Conservation (phyloP, 2,113 vertebrate genomes). For the Pseudois nayaur region DNA sequence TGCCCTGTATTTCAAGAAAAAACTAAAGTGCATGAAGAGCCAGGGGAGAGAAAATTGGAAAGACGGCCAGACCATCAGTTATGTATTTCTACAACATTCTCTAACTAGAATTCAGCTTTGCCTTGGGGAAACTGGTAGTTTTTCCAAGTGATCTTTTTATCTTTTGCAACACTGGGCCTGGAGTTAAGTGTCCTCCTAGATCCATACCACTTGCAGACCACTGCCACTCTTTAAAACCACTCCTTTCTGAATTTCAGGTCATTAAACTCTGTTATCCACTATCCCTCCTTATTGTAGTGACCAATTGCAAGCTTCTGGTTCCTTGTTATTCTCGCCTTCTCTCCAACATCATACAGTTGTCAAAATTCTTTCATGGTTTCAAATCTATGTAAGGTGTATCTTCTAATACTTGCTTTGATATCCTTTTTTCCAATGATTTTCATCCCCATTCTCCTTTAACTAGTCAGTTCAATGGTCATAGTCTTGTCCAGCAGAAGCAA, state of each 20-base stretch:
- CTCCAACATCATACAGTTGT: not conserved
- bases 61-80: not conserved
- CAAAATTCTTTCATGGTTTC: not conserved
- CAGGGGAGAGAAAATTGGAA: not conserved
- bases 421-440: not conserved
- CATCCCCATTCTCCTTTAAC: not conserved
- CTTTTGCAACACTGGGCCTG: not conserved
- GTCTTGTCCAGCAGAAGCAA: not conserved
- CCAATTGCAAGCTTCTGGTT: not conserved
- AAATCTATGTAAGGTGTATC: not conserved
- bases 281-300: not conserved
- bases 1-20: not conserved
- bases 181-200: not conserved
- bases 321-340: not conserved
- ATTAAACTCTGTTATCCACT: not conserved
- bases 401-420: not conserved
- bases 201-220: not conserved
- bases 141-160: not conserved
- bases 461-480: not conserved
- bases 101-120: not conserved
- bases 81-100: not conserved
- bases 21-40: not conserved
- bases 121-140: not conserved
- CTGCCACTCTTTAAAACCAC: not conserved
- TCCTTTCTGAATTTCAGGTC: not conserved